A percentile compares a stretch with the other conserved stretches of the same genome.
Evolutionary conservation across 2,113 vertebrate genomes (phyloP).

Genomic region (Meriones unguiculatus): DNA sequence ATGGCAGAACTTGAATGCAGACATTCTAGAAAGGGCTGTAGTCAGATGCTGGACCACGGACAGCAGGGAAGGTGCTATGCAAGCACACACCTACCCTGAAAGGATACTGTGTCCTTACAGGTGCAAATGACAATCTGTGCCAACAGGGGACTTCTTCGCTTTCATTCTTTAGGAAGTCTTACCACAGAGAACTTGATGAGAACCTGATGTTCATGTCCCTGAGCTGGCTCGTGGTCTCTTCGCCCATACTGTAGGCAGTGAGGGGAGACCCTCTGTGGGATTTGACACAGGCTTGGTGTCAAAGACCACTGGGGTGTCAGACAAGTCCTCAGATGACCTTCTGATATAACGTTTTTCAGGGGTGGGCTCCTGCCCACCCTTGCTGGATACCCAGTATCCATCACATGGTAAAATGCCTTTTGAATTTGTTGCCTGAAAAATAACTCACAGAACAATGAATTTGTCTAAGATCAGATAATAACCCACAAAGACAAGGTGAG

Average conservation of each 20-base stretch:
- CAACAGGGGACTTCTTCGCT: neutral
- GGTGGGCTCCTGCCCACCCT: no score
- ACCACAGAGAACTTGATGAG: neutral
- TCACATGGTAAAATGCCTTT: neutral
- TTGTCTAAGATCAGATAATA: neutral
- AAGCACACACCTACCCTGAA: neutral
- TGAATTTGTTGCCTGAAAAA: neutral
- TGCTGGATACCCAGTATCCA: fast-evolving
- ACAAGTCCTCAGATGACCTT: neutral
- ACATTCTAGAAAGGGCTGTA: no score
- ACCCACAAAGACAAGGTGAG: neutral
- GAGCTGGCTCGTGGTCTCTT: neutral
- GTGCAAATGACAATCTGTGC: neutral
- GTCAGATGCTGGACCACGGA: neutral
- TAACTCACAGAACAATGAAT: neutral
- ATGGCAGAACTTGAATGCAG: neutral
- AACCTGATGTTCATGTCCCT: neutral
- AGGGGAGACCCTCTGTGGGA: no score
- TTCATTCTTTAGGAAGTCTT: neutral
- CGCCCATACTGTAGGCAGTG: fast-evolving
- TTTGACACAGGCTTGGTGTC: neutral
- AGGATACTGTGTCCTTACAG: neutral
- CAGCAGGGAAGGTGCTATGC: neutral
- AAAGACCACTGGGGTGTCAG: neutral
- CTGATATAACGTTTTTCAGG: neutral